phyloP scores from a whole-genome alignment of 1,140 invertebrate species.

The Luehdorfia chinensis region DNA sequence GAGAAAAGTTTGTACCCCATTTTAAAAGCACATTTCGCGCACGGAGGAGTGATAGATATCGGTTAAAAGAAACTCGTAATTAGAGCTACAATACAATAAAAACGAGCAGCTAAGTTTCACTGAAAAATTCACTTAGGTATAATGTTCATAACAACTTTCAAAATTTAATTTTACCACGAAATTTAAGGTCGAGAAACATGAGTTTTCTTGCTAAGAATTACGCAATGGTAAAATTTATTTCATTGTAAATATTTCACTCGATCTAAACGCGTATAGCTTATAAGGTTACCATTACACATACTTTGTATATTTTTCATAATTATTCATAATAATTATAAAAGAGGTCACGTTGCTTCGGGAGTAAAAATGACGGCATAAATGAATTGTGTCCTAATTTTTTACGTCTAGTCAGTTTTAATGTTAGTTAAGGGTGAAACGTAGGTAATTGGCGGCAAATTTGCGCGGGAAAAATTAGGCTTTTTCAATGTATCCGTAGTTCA shows the following conservation, averaged over 20 bases:
- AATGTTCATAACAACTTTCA: background rate
- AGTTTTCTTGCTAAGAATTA: conserved; percentile 35
- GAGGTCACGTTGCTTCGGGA: conserved; percentile 44
- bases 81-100: too few species aligned
- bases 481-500: conserved; percentile 22
- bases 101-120: too few species aligned
- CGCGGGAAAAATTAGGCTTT: conserved; percentile 17
- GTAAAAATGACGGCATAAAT: conserved; percentile 56
- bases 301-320: conserved; percentile 71
- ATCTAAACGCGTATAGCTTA: conserved; percentile 32
- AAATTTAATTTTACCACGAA: conserved; percentile 16
- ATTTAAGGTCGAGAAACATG: conserved; percentile 34
- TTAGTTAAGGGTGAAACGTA: conserved; percentile 43
- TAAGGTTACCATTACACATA: conserved; percentile 57
- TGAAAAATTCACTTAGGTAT: too few species aligned
- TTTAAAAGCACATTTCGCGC: too few species aligned
- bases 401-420: conserved; percentile 67
- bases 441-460: conserved; percentile 30
- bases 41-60: too few species aligned
- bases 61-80: too few species aligned
- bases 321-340: conserved; percentile 34
- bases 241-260: conserved; percentile 47
- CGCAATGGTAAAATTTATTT: conserved; percentile 22
- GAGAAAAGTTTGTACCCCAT: too few species aligned
- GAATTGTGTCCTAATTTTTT: conserved; percentile 51